Conservation (phyloP, 1,140 invertebrate species). For the Hormaphis cornu region DNA sequence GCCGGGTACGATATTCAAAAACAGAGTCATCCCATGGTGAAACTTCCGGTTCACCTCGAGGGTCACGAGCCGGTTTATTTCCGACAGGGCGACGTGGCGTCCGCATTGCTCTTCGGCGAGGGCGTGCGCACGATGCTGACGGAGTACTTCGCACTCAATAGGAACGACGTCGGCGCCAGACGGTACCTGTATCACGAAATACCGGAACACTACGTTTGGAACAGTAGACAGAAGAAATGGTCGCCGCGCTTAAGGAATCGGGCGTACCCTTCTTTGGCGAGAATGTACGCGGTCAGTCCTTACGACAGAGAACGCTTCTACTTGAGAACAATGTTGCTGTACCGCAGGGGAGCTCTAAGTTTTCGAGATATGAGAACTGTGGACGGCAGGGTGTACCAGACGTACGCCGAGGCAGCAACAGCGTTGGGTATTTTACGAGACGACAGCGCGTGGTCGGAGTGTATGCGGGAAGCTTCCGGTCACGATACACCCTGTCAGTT, state of each 20-base stretch:
- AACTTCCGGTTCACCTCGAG: background rate
- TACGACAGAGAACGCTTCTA: slow-evolving; percentile 43
- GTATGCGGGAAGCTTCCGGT: background rate
- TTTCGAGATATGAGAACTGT: slow-evolving; percentile 42
- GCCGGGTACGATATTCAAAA: background rate
- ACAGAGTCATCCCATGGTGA: background rate
- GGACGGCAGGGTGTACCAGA: slow-evolving; percentile 37
- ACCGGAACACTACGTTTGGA: background rate
- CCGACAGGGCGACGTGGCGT: background rate
- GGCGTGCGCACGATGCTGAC: background rate
- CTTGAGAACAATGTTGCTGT: slow-evolving; percentile 43
- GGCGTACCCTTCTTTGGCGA: slow-evolving; percentile 33
- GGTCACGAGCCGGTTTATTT: background rate
- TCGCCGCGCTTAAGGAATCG: background rate
- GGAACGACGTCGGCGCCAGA: background rate
- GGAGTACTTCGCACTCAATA: background rate
- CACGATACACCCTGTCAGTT: background rate
- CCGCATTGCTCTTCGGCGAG: background rate
- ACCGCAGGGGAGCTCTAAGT: slow-evolving; percentile 42
- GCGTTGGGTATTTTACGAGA: slow-evolving; percentile 39
- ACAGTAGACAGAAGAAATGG: background rate
- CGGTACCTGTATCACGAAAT: background rate
- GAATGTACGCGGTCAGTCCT: slow-evolving; percentile 42
- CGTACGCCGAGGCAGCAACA: slow-evolving; percentile 41
- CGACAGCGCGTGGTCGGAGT: slow-evolving; percentile 33